These are phyloP conservation scores for Hirtodrosophila cameraria DNA, from an alignment of 2,888 invertebrate species.

Conservation along the genomic window DNA sequence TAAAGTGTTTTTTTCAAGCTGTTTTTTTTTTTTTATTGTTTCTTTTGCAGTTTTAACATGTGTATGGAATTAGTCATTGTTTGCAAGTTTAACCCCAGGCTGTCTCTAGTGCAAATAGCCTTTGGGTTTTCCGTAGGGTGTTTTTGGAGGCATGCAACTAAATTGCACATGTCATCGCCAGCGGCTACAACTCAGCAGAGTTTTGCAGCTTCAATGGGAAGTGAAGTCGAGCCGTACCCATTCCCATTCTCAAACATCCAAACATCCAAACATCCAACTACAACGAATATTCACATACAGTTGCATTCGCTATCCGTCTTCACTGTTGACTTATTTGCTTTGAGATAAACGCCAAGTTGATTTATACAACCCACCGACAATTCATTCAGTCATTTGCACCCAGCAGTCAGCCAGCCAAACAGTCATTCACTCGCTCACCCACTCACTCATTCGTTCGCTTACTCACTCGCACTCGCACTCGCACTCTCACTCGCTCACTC, in stretches of 20 bases:
- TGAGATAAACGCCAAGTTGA: constrained; percentile 79
- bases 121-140: not conserved
- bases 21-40: not conserved
- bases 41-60: constrained; percentile 40
- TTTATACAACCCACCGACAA: constrained; percentile 78
- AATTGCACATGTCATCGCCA: constrained; percentile 74
- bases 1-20: not conserved
- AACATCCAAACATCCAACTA: not conserved
- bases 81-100: constrained; percentile 39
- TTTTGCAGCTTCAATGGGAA: no score
- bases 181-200: constrained; percentile 2
- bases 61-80: constrained; percentile 55
- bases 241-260: constrained; percentile 1
- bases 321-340: constrained; percentile 79
- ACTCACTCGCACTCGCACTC: constrained; percentile 22
- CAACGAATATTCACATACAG: constrained; percentile 17
- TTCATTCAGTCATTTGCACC: constrained; percentile 76
- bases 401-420: constrained; percentile 47
- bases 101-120: constrained; percentile 34
- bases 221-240: no score
- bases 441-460: constrained; percentile 15
- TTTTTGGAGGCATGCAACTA: constrained; percentile 41
- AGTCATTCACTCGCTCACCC: constrained; percentile 26
- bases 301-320: constrained; percentile 75
- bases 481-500: constrained; percentile 23